These are phyloP conservation scores for Turritopsis rubra DNA, from an alignment of 30 jellyfish, hydroid and myxozoan species.

Conservation along the genomic window DNA sequence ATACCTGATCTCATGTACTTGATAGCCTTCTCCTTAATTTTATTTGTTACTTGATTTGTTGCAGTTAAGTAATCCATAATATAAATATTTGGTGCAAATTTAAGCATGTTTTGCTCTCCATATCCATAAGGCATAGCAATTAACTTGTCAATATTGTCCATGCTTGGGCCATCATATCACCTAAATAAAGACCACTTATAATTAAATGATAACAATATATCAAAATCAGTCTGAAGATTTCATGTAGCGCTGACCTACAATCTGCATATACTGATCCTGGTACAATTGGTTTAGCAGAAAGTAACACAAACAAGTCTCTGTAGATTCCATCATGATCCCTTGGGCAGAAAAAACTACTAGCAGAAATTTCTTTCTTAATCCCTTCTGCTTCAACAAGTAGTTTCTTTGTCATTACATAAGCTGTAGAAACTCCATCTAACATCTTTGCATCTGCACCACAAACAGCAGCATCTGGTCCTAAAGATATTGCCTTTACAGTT, in stretches of 20 bases:
- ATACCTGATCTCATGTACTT: slow-evolving; percentile 53
- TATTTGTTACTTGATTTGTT: slow-evolving; percentile 50
- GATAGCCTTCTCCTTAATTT: slow-evolving; percentile 42
- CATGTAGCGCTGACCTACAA: slow-evolving; percentile 58
- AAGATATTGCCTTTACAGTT: slow-evolving; percentile 59
- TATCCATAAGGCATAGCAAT: slow-evolving; percentile 82
- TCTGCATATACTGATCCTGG: slow-evolving; percentile 58
- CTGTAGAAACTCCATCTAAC: slow-evolving; percentile 33
- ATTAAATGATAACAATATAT: neutral
- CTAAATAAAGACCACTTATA: slow-evolving; percentile 6
- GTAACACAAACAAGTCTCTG: slow-evolving; percentile 32
- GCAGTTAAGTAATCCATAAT: slow-evolving; percentile 48
- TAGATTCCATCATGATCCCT: slow-evolving; percentile 30
- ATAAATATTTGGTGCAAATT: slow-evolving; percentile 75
- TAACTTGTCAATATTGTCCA: slow-evolving; percentile 48
- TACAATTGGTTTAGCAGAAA: slow-evolving; percentile 37
- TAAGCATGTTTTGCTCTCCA: slow-evolving; percentile 85
- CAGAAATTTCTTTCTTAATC: slow-evolving; percentile 57
- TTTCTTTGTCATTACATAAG: slow-evolving; percentile 61
- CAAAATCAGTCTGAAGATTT: neutral
- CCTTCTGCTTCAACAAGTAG: slow-evolving; percentile 93
- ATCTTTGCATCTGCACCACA: slow-evolving; percentile 42
- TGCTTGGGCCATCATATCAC: slow-evolving; percentile 70
- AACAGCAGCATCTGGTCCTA: slow-evolving; percentile 21
- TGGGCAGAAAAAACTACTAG: slow-evolving; percentile 62